These are phyloP conservation scores for Alca torda DNA, from an alignment of 2,797 vertebrate genomes.

Conservation along the genomic window DNA sequence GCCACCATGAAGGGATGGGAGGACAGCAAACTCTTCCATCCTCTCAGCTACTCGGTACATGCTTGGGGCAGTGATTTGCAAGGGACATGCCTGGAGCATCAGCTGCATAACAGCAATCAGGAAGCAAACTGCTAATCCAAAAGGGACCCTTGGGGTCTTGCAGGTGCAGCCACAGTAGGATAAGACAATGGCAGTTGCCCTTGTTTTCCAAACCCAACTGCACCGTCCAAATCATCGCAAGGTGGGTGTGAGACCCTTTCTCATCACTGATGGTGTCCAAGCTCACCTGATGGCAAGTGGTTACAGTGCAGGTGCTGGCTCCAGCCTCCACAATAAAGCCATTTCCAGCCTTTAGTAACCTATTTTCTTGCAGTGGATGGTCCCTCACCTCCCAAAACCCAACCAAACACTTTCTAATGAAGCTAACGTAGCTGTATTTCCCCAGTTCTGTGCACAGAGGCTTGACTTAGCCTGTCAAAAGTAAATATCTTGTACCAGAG, in stretches of 20 bases:
- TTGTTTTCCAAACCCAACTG: neutral
- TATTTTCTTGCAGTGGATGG: neutral
- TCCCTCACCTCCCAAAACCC: neutral
- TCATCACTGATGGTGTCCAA: neutral
- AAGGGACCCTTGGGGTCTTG: neutral
- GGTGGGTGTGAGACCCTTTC: neutral
- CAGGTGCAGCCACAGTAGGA: neutral
- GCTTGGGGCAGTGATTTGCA: too few species aligned
- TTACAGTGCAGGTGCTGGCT: neutral
- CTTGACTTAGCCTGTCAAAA: neutral
- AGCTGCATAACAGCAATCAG: neutral
- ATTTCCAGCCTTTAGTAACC: neutral
- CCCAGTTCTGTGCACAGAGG: neutral
- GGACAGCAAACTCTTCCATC: neutral
- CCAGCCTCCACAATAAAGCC: neutral
- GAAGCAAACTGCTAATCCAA: neutral
- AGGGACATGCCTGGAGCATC: neutral
- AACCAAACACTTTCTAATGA: neutral
- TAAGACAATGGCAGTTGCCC: neutral
- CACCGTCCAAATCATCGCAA: neutral
- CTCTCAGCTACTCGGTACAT: neutral
- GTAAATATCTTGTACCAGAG: neutral
- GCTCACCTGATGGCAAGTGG: neutral
- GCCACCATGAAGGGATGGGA: neutral
- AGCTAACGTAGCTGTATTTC: neutral